A percentile compares a stretch with the other conserved stretches of the same genome.
Conservation (phyloP, 2,113 vertebrate genomes). For the Lophotis ruficrista region DNA sequence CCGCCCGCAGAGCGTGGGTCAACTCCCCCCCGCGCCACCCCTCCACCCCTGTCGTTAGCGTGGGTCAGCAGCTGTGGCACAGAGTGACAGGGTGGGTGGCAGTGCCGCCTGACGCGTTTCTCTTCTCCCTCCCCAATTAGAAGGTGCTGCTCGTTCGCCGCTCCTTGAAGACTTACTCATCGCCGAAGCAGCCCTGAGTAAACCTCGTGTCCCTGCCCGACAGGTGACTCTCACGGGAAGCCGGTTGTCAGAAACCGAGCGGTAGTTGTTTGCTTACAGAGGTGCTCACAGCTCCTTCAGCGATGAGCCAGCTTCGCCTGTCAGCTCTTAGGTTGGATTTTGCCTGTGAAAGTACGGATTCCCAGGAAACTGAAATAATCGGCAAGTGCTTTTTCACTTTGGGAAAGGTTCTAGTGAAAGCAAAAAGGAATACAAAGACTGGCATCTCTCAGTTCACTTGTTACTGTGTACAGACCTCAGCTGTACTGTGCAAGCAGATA, state of each 20-base stretch:
- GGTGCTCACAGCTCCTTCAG: background rate
- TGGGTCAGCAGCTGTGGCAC: background rate
- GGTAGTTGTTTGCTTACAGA: rapidly evolving
- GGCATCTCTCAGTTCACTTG: background rate
- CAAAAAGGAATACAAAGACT: background rate
- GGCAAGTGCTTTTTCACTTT: background rate
- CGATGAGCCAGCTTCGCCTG: background rate
- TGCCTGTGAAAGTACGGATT: background rate
- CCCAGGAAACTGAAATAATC: background rate
- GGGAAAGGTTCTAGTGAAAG: background rate
- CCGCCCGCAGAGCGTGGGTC: background rate
- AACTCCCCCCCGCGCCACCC: too few relatives aligned
- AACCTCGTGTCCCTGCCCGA: background rate
- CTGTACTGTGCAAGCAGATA: background rate
- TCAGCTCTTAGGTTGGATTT: background rate
- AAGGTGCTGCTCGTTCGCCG: background rate
- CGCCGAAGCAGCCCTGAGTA: background rate
- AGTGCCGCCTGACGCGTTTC: background rate
- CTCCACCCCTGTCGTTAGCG: background rate
- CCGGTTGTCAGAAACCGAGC: background rate
- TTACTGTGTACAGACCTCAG: background rate
- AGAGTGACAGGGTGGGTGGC: background rate
- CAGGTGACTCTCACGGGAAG: background rate
- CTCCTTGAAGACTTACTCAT: background rate
- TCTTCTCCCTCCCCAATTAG: background rate